Percentiles rank a stretch among this genome's conserved stretches.
phyloP scores from a whole-genome alignment of 2,888 invertebrate species.

The Melinaea menophilus region DNA sequence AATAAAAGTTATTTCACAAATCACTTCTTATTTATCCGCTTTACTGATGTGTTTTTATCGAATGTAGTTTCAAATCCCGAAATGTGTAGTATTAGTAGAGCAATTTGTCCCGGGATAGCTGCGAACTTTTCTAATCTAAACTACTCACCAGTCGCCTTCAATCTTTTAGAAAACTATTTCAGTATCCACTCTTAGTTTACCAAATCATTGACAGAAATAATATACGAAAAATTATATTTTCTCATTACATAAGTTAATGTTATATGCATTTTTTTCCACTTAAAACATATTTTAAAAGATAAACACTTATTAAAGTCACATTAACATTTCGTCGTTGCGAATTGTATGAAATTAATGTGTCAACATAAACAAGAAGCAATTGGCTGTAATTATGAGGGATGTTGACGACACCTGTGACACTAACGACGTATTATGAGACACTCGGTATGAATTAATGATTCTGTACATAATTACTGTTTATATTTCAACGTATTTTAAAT shows the following conservation, averaged over 20 bases:
- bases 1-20: constrained; percentile 33
- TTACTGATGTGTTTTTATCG: constrained; percentile 46
- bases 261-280: neutral
- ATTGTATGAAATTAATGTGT: constrained; percentile 36
- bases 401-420: constrained; percentile 57
- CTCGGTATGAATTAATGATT: constrained; percentile 36
- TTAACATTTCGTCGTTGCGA: neutral
- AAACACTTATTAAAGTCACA: neutral
- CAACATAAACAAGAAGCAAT: constrained; percentile 67
- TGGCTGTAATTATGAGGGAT: constrained; percentile 47
- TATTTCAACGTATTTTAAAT: neutral
- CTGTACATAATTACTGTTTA: constrained; percentile 36
- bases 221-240: neutral
- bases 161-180: constrained; percentile 55
- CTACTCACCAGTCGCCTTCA: constrained; percentile 58
- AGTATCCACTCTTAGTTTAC: constrained; percentile 30
- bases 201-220: constrained; percentile 26
- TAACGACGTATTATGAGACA: constrained; percentile 28
- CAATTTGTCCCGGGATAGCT: constrained; percentile 64
- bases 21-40: constrained; percentile 30
- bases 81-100: constrained; percentile 74
- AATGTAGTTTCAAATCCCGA: constrained; percentile 48
- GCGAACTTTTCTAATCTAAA: constrained; percentile 76
- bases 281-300: neutral
- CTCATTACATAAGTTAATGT: neutral